Conservation (phyloP, 2,113 vertebrate species). For the Delphinapterus leucas region DNA sequence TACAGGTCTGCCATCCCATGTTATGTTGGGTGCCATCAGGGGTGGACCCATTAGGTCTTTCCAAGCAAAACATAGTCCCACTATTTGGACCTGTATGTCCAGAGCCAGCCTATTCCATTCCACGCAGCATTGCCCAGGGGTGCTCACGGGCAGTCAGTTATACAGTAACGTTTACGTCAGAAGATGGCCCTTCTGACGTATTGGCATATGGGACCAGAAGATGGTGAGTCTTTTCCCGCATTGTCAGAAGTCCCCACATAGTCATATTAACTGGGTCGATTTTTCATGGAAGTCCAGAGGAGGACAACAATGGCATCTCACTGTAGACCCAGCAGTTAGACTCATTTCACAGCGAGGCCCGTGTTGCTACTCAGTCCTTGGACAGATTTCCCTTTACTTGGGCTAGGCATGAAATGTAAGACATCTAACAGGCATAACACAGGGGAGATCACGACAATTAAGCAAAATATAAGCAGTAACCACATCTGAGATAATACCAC, state of each 20-base stretch:
- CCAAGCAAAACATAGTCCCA: not conserved
- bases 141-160: not conserved
- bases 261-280: not conserved
- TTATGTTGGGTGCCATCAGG: not conserved
- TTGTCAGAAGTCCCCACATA: not conserved
- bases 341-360: not conserved
- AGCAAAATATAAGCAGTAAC: not conserved
- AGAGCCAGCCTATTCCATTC: not conserved
- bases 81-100: not conserved
- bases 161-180: not conserved
- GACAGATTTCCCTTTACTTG: not conserved
- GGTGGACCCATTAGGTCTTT: not conserved
- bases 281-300: not conserved
- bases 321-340: not conserved
- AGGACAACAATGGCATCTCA: not conserved
- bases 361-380: fast-evolving
- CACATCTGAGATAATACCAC: not conserved
- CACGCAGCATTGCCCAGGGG: not conserved
- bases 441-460: not conserved
- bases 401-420: not conserved
- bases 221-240: not conserved
- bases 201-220: not conserved
- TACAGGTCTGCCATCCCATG: not conserved
- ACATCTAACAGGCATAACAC: not conserved
- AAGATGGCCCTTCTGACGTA: not conserved